Conservation (phyloP, 2,113 vertebrate genomes). For the Gasterosteus aculeatus region DNA sequence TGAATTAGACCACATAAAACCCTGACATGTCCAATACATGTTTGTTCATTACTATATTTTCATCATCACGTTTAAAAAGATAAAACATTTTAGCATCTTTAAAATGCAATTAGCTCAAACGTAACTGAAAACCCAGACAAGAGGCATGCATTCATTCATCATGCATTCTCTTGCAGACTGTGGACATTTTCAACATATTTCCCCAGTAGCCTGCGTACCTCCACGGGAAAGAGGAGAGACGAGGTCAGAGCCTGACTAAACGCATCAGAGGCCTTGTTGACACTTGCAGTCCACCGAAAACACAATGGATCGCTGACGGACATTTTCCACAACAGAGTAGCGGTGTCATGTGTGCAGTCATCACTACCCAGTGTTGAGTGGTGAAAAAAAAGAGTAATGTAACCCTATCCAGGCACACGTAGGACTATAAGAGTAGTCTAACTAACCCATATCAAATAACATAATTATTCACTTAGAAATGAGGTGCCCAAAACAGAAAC, state of each 20-base stretch:
- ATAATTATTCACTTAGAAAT: not conserved
- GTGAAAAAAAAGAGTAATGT: conserved; percentile 1
- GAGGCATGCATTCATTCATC: conserved; percentile 34
- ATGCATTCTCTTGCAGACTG: conserved; percentile 31
- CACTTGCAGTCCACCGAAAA: conserved; percentile 42
- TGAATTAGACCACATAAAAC: not conserved
- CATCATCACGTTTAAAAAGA: not conserved
- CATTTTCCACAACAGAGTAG: conserved; percentile 58
- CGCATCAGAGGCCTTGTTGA: conserved; percentile 36
- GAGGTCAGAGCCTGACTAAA: not conserved
- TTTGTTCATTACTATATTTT: no score
- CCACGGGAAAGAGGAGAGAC: not conserved
- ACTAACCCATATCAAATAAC: not conserved
- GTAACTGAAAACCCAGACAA: conserved; percentile 23
- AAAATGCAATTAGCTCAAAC: no score
- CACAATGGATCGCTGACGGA: conserved; percentile 62
- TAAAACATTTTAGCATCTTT: not conserved
- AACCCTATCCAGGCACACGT: not conserved
- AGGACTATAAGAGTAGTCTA: not conserved
- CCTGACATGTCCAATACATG: not conserved
- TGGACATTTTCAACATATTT: conserved; percentile 24
- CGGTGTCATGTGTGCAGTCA: conserved; percentile 49
- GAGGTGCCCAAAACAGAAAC: not conserved
- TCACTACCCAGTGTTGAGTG: conserved; percentile 18
- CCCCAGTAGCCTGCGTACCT: conserved; percentile 3